Percentiles rank a stretch among this genome's conserved stretches.
Evolutionary conservation across 2,888 invertebrate species (phyloP).

Genomic region (Pemphredon lugubris): DNA sequence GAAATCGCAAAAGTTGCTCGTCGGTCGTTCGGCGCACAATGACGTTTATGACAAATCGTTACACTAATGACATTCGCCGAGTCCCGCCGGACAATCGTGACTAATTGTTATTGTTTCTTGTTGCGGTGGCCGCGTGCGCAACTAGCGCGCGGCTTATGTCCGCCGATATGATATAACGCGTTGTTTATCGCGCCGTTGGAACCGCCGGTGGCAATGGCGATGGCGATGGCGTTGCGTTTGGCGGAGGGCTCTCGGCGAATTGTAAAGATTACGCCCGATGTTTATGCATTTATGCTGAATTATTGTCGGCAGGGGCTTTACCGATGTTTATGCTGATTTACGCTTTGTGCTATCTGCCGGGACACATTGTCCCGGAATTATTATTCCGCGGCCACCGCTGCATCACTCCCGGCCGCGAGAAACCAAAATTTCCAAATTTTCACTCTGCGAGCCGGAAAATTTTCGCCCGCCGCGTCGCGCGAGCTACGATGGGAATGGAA

Average conservation of each 20-base stretch:
- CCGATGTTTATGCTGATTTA: constrained; percentile 81
- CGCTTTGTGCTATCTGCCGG: constrained; percentile 80
- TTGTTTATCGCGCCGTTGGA: constrained; percentile 73
- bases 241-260: constrained; percentile 62
- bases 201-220: constrained; percentile 2
- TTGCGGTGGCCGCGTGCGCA: constrained; percentile 53
- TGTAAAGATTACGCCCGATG: constrained; percentile 78
- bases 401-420: constrained; percentile 48
- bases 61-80: constrained; percentile 49
- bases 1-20: constrained; percentile 24
- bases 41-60: constrained; percentile 56
- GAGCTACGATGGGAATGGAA: neutral
- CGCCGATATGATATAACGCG: constrained; percentile 69
- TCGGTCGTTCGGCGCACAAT: constrained; percentile 40
- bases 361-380: constrained; percentile 80
- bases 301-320: constrained; percentile 79
- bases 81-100: constrained; percentile 59
- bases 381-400: constrained; percentile 74
- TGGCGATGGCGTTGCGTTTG: constrained; percentile 29
- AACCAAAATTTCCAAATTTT: constrained; percentile 58
- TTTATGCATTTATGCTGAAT: constrained; percentile 80
- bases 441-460: constrained; percentile 43
- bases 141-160: constrained; percentile 69
- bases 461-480: neutral
- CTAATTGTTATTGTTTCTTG: constrained; percentile 70